These are phyloP conservation scores for Gila robusta DNA, from an alignment of 2,797 vertebrate genomes.

Conservation along the genomic window DNA sequence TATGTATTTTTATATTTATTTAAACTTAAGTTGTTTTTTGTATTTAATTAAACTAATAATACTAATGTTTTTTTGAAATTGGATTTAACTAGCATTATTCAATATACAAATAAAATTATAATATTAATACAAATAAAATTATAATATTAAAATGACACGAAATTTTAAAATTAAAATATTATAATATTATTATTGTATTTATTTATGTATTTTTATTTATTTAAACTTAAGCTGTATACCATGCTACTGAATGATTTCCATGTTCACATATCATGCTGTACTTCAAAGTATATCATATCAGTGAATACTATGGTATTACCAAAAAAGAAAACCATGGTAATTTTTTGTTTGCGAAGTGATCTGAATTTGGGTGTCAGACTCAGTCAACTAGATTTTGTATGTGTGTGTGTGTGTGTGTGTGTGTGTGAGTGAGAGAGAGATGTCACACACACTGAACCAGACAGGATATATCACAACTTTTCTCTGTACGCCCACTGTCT, in stretches of 20 bases:
- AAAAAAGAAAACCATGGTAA: neutral
- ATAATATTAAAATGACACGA: neutral
- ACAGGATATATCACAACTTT: neutral
- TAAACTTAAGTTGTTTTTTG: too few relatives aligned
- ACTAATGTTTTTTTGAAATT: neutral
- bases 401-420: neutral
- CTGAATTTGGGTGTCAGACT: neutral
- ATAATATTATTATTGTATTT: neutral
- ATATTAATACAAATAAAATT: neutral
- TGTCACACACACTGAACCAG: neutral
- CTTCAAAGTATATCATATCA: neutral
- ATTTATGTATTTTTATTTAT: neutral
- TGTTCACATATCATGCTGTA: neutral
- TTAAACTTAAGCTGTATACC: neutral
- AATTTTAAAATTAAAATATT: neutral
- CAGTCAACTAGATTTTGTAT: neutral
- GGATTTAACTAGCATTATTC: neutral
- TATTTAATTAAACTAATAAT: too few relatives aligned
- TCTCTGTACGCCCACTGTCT: constrained; percentile 2
- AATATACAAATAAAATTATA: too few relatives aligned
- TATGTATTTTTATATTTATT: neutral
- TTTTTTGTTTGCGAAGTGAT: neutral
- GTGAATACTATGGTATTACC: neutral
- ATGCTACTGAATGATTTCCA: neutral
- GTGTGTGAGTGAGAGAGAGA: neutral